phyloP scores from a whole-genome alignment of 2,113 vertebrate genomes.

The Nannospalax galili region DNA sequence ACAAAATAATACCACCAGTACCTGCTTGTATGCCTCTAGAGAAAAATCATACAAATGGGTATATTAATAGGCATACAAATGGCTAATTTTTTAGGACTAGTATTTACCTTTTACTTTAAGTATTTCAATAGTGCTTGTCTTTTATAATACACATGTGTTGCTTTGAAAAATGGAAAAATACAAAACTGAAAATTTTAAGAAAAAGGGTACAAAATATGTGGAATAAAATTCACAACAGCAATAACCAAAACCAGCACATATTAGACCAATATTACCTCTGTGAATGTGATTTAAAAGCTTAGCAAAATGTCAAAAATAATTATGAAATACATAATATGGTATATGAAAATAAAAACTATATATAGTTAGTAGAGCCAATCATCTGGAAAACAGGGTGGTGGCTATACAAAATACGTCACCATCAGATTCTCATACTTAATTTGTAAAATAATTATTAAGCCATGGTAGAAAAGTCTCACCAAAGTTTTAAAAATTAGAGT shows the following conservation, averaged over 20 bases:
- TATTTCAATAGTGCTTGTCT: neutral
- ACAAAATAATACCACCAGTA: neutral
- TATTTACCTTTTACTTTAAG: neutral
- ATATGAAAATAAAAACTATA: slow-evolving; percentile 15
- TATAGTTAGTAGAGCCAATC: neutral
- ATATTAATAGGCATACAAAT: neutral
- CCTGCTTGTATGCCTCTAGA: neutral
- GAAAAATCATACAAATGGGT: neutral
- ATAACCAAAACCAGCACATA: neutral
- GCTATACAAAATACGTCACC: neutral
- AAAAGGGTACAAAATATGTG: neutral
- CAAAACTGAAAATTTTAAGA: neutral
- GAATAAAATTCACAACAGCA: neutral
- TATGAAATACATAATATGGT: neutral
- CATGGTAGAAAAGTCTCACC: neutral
- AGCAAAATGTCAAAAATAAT: slow-evolving; percentile 7
- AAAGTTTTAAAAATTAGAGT: neutral
- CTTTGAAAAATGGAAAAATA: neutral
- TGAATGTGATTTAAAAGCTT: neutral
- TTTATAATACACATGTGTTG: neutral
- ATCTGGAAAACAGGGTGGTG: neutral
- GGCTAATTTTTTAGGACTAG: neutral
- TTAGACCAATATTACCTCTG: neutral
- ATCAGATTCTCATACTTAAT: slow-evolving; percentile 27
- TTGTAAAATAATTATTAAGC: too few relatives aligned